Base-by-base conservation (phyloP, 2,888 invertebrate species). In the Drosophila rellima region DNA sequence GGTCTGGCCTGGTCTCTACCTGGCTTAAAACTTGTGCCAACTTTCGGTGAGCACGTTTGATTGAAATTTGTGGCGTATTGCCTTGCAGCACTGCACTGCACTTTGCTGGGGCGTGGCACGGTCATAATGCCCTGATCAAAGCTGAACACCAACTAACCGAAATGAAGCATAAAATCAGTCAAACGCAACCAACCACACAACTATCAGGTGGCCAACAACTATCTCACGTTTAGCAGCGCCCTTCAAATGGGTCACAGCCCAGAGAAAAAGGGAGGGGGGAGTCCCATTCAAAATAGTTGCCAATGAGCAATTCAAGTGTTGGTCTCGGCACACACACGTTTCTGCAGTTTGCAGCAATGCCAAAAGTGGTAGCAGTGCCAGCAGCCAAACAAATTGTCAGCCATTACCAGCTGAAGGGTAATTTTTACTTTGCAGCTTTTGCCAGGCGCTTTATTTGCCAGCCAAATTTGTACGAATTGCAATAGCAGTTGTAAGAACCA, bases 31-130 rank as follows among this genome's bases (percentile, higher is more conserved):
- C 66, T 86, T 85, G 71, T 64, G 74, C 62, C 63, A 86, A 88
- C 83, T 86, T 83, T 78, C 63, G 74, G 82, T 66, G 71, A 78
- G 78, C 88, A 81, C 83, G 88, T 88, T 88, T 87, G 89, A 87
- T 87, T 87, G 87, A 86, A 89, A 89, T 88, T 87, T 89, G 87
- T 85, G 77, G 88, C 90, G 73, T 78, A 89, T 82, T 88, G 80
- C 80, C 63, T 67, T 63, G 56, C 70, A 68, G 67, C 70, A 31
- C 10, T 64, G 23, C 23, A 23, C n/a, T n/a, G 71, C 70, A 82
- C 66, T 64, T 67, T 65, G 54, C 52, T 8, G 23, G 15, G 63
- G 60, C 59, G 44, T 48, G 29, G 45, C 56, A 40, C 4, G 29
- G n/a, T 17, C 63, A 67, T 86, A 80, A 81, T 80, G 57, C 64